Percentiles rank a stretch among this genome's conserved stretches.
Evolutionary conservation across 2,888 invertebrate genomes (phyloP).

Genomic region (Phalangium opilio): DNA sequence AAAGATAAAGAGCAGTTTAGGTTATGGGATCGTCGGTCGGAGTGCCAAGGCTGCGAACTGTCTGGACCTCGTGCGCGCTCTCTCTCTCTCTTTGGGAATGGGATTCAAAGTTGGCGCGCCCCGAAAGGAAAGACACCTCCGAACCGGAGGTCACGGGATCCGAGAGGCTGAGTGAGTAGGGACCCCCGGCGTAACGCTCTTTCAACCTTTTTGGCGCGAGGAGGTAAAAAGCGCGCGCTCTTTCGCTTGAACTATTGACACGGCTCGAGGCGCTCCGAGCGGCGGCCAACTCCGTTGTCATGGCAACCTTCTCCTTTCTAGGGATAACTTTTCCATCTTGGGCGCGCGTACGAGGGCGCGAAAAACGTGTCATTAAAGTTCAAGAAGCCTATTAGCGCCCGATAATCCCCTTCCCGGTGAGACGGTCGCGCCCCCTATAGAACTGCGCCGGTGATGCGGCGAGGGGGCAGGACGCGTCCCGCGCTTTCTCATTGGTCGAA

Average conservation of each 20-base stretch:
- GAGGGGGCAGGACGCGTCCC: too few relatives aligned
- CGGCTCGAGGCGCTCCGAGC: too few relatives aligned
- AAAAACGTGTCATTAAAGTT: slow-evolving; percentile 13
- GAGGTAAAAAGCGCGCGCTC: slow-evolving; percentile 4
- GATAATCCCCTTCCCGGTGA: slow-evolving; percentile 9
- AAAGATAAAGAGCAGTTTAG: too few relatives aligned
- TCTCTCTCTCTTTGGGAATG: background rate
- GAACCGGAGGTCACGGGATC: slow-evolving; percentile 13
- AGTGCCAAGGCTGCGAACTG: too few relatives aligned
- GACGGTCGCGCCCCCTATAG: slow-evolving; percentile 10
- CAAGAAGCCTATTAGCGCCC: slow-evolving; percentile 15
- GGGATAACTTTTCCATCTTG: too few relatives aligned
- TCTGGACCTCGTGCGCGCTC: too few relatives aligned
- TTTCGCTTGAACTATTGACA: background rate
- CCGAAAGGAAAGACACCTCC: slow-evolving; percentile 2
- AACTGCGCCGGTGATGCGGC: too few relatives aligned
- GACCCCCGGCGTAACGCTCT: slow-evolving; percentile 11
- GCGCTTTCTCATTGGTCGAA: too few relatives aligned
- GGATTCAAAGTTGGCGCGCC: slow-evolving; percentile 1
- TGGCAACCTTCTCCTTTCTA: slow-evolving; percentile 10
- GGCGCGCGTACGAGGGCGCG: background rate
- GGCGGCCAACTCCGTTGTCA: slow-evolving; percentile 6
- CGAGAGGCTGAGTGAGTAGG: slow-evolving; percentile 1
- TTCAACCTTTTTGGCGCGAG: slow-evolving; percentile 6
- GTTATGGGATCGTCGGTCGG: too few relatives aligned